Evolutionary conservation across 2,113 vertebrate species (phyloP).

Genomic region (Antechinus flavipes): DNA sequence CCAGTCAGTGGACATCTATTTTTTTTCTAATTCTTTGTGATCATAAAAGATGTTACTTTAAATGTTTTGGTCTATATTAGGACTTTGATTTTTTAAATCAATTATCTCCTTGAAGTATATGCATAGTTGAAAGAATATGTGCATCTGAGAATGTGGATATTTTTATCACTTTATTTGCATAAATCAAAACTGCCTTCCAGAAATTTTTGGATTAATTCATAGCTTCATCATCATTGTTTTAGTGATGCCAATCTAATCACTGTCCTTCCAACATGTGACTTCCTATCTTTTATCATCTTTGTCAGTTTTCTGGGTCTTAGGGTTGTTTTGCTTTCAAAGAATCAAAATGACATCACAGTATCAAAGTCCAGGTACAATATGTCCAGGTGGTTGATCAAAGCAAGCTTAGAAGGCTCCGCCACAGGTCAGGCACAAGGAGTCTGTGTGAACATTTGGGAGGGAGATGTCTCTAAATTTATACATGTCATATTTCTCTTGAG

Average conservation of each 20-base stretch:
- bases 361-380: no score
- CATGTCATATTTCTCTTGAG: no score
- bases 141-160: neutral
- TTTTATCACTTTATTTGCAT: neutral
- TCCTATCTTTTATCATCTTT: neutral
- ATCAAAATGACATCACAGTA: no score
- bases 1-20: neutral
- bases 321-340: neutral
- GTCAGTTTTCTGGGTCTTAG: neutral
- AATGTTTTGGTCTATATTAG: neutral
- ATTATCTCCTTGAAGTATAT: neutral
- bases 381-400: no score
- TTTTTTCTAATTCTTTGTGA: neutral
- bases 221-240: neutral
- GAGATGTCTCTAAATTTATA: no score
- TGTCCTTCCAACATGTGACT: neutral
- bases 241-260: neutral
- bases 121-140: neutral
- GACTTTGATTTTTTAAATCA: neutral
- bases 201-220: neutral
- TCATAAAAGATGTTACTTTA: neutral
- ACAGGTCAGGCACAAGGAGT: no score
- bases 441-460: no score
- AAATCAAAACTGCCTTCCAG: neutral
- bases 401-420: no score